Conservation (phyloP, 2,888 invertebrate species). For the Agriotes lineatus region DNA sequence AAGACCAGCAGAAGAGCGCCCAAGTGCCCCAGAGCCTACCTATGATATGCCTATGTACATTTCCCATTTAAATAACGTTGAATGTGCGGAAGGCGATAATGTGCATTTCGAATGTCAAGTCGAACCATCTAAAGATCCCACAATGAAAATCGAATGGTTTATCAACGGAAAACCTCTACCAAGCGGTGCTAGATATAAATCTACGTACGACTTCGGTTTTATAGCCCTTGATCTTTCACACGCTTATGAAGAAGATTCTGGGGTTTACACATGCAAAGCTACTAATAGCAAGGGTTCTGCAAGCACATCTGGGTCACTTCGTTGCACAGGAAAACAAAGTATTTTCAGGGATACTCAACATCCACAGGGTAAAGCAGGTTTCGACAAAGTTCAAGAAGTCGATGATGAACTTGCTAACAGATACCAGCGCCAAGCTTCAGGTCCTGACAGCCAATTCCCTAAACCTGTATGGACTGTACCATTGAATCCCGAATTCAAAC, state of each 20-base stretch:
- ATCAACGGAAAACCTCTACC: conserved; percentile 92
- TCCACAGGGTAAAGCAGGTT: conserved; percentile 91
- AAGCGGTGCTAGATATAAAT: conserved; percentile 90
- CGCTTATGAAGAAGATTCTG: conserved; percentile 92
- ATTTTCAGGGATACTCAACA: conserved; percentile 93
- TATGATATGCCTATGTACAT: conserved; percentile 92
- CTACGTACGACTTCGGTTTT: conserved; percentile 96
- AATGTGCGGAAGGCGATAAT: conserved; percentile 88
- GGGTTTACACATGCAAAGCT: conserved; percentile 91
- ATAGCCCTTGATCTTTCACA: conserved; percentile 91
- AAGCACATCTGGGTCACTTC: conserved; percentile 89
- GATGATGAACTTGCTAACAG: conserved; percentile 85
- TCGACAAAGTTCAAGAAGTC: conserved; percentile 90
- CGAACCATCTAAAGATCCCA: conserved; percentile 92
- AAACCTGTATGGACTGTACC: conserved; percentile 91
- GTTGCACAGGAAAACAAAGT: conserved; percentile 83
- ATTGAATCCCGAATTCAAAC: conserved; percentile 81
- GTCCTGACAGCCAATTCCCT: conserved; percentile 82
- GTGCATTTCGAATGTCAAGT: conserved; percentile 93
- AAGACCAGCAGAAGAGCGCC: conserved; percentile 77
- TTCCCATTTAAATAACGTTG: conserved; percentile 90
- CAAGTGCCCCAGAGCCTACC: conserved; percentile 80
- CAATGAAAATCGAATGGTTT: conserved; percentile 94
- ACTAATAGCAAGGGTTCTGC: conserved; percentile 90
- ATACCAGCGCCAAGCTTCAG: conserved; percentile 76